Evolutionary conservation across 2,888 invertebrate species (phyloP), one percentile per base, ranked within the genome.

Genomic region (Stenolophus ochropezus): DNA sequence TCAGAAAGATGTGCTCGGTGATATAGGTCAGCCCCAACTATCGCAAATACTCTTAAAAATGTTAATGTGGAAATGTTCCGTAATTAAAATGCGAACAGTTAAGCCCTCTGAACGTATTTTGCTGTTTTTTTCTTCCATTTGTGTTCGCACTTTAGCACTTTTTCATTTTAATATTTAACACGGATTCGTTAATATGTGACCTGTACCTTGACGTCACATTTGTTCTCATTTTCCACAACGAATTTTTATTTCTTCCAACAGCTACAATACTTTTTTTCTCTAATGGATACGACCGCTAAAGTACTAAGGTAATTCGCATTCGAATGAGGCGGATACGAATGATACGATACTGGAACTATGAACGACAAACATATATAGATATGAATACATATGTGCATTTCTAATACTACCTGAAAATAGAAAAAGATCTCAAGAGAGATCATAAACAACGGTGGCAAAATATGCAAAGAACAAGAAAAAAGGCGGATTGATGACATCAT

Each of bases 11-110:
- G 56, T 56, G 20, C 56, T 6, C 51, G 8, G 56, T n/a, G 20
- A 56, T 20, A 11, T 56, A 21, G 56, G 56, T 56, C 56, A 56
- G 18, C 20, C 11, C 20, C 3, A 56, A 56, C 56, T 56, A 56
- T 56, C 21, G 11, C 56, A 56, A 56, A 56, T 21, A 56, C 56
- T 56, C 21, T 56, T 56, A 56, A 53, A 56, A 56, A 56, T 56
- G 56, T 20, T 21, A 56, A 56, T 56, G 21, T 56, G 21, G 56
- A 61, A 61, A 61, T 61, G 61, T 25, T 25, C 61, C 21, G 23
- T 61, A 25, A 61, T 61, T 61, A 61, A 61, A 61, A 61, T 61
- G 61, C n/a, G 25, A 56, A 56, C 56, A 61, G 61, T 61, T 61
- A 61, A 61, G 23, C 61, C 61, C 61, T 23, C 21, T n/a, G 25